phyloP scores from a whole-genome alignment of 2,888 invertebrate genomes.

The Emmelina monodactyla region DNA sequence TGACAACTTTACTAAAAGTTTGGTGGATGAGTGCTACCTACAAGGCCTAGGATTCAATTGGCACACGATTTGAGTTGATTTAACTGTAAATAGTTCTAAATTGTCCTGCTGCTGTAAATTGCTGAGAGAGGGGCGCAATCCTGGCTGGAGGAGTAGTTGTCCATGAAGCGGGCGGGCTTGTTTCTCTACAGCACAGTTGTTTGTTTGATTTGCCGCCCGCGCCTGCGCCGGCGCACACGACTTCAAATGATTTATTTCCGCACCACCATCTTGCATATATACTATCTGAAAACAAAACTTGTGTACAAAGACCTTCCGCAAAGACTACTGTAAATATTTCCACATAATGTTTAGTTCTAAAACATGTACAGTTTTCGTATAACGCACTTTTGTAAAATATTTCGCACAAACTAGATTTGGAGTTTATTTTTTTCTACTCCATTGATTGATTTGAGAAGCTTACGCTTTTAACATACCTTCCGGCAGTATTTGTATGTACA shows the following conservation, averaged over 20 bases:
- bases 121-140: slow-evolving; percentile 58
- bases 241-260: slow-evolving; percentile 65
- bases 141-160: slow-evolving; percentile 66
- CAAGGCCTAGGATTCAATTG: slow-evolving; percentile 66
- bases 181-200: slow-evolving; percentile 77
- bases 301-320: slow-evolving; percentile 58
- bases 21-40: slow-evolving; percentile 67
- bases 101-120: slow-evolving; percentile 60
- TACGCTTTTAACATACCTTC: slow-evolving; percentile 63
- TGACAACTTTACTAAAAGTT: slow-evolving; percentile 58
- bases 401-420: slow-evolving; percentile 62
- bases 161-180: slow-evolving; percentile 62
- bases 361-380: slow-evolving; percentile 67
- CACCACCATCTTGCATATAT: slow-evolving; percentile 66
- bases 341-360: slow-evolving; percentile 67
- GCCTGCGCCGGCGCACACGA: slow-evolving; percentile 58
- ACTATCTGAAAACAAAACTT: slow-evolving; percentile 58
- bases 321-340: slow-evolving; percentile 67
- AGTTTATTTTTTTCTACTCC: slow-evolving; percentile 58
- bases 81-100: slow-evolving; percentile 65
- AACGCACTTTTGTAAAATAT: slow-evolving; percentile 63
- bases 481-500: slow-evolving; percentile 62
- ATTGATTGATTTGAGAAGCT: slow-evolving; percentile 62
- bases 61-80: slow-evolving; percentile 58
- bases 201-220: slow-evolving; percentile 74